Percentiles rank a stretch among this genome's conserved stretches.
Evolutionary conservation across 2,113 vertebrate genomes (phyloP).

Genomic region (Cervus canadensis): DNA sequence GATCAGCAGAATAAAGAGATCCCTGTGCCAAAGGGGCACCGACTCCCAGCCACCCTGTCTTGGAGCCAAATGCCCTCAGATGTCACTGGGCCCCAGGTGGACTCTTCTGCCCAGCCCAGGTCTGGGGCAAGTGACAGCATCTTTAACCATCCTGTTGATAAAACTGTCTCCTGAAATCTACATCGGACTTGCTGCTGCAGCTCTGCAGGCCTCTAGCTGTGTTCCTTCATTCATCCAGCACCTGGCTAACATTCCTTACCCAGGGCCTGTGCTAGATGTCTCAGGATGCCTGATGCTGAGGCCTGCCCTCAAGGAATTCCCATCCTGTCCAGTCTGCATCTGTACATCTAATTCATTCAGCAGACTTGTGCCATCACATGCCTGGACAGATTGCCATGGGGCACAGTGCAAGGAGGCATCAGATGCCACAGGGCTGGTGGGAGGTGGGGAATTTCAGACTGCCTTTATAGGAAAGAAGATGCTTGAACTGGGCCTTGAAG

Average conservation of each 20-base stretch:
- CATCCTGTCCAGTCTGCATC: neutral
- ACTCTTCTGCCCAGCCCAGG: neutral
- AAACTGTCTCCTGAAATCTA: neutral
- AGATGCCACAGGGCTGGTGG: neutral
- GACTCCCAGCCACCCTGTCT: neutral
- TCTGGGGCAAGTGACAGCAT: neutral
- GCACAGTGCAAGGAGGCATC: neutral
- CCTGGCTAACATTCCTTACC: neutral
- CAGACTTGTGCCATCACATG: neutral
- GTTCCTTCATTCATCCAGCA: neutral
- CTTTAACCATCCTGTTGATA: accelerated
- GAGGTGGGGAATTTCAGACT: neutral
- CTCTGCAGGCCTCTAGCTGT: neutral
- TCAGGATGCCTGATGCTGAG: neutral
- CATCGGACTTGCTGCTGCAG: accelerated
- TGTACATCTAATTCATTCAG: neutral
- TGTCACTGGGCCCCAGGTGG: neutral
- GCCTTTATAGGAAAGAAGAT: neutral
- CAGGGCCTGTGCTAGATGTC: neutral
- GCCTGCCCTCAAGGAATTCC: neutral
- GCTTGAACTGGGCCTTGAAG: neutral
- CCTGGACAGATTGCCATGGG: neutral
- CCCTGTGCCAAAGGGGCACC: neutral
- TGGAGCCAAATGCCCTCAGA: neutral
- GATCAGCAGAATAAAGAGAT: slow-evolving; percentile 51